Base-by-base conservation (phyloP, 64 coral and sea anemone species). In the Dendronephthya gigantea region DNA sequence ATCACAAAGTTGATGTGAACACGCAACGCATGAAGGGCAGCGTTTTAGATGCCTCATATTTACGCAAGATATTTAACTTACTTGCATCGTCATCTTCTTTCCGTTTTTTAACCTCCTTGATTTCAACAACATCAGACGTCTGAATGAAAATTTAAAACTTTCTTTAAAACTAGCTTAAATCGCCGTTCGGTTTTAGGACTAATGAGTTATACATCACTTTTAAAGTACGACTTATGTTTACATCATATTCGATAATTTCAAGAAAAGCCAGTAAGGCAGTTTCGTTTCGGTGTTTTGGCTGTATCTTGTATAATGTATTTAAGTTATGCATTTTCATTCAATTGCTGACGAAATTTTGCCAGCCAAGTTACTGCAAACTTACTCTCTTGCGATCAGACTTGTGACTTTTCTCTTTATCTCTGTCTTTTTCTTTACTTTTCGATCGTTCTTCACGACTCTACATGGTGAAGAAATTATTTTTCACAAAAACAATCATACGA, bases 71-170 rank as follows among this genome's bases (percentile, higher is more conserved):
- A 28, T 39, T 52, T 38, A 10, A 65, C 89, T 55, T 22, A 92
- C 91, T 88, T 37, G 62, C 82, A 23, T 88, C 91, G 14, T 79
- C 72, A 83, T 96, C 94, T 75, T 96, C 94, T 87, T 79, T 90
- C 86, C 94, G 83, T 47, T 91, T 86, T 93, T 96, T 96, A 22
- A 83, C 48, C 40, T 93, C 94, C 84, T 96, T 96, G 15, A 41
- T 55, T 35, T 96, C 94, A 23, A 49, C 28, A 12, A 83, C 39
- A 32, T 96, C 94, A 35, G 88, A 50, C 31, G 91, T 92, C 58
- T 89, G 45, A 28, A 51, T 14, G 19, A 34, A 25, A 35, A 45
- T 17, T 33, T 23, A 6, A 62, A 36, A 0, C 3, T 50, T 36
- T 35, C 36, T 36, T 8, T 32, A 48, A 4, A 23, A 40, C 17